phyloP scores from a whole-genome alignment of 1,140 invertebrate genomes.

The Caligus rogercresseyi region DNA sequence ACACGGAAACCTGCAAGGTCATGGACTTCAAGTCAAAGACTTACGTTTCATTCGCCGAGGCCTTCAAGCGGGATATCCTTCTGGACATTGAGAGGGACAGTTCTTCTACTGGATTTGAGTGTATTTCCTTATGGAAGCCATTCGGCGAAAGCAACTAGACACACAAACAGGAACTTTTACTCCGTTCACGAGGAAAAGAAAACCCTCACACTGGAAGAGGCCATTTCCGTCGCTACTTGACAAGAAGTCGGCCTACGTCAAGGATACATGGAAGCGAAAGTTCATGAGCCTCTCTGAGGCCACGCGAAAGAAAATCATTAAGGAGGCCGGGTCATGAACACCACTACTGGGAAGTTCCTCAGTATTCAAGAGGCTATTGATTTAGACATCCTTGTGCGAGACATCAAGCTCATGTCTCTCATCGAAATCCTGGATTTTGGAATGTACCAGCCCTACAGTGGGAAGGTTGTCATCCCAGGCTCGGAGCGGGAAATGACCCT shows the following conservation, averaged over 20 bases:
- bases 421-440: constrained; percentile 65
- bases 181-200: constrained; percentile 19
- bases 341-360: constrained; percentile 11
- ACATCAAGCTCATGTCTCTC: constrained; percentile 46
- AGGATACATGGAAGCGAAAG: constrained; percentile 20
- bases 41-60: constrained; percentile 53
- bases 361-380: constrained; percentile 16
- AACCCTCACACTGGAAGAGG: constrained; percentile 14
- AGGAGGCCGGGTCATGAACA: constrained; percentile 17
- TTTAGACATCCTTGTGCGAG: constrained; percentile 13
- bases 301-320: constrained; percentile 18
- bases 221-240: constrained; percentile 17
- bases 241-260: constrained; percentile 19
- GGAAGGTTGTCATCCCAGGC: constrained; percentile 59
- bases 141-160: constrained; percentile 8
- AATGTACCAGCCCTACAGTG: constrained; percentile 50
- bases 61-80: constrained; percentile 57
- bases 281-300: constrained; percentile 18
- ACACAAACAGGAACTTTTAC: constrained; percentile 17
- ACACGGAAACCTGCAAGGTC: constrained; percentile 50
- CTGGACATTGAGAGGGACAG: constrained; percentile 53
- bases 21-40: constrained; percentile 44
- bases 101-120: constrained; percentile 22
- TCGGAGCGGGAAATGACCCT: constrained; percentile 56
- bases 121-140: constrained; percentile 18